These are phyloP conservation scores for Holacanthus passer DNA, from an alignment of 2,113 vertebrate genomes.

Conservation along the genomic window DNA sequence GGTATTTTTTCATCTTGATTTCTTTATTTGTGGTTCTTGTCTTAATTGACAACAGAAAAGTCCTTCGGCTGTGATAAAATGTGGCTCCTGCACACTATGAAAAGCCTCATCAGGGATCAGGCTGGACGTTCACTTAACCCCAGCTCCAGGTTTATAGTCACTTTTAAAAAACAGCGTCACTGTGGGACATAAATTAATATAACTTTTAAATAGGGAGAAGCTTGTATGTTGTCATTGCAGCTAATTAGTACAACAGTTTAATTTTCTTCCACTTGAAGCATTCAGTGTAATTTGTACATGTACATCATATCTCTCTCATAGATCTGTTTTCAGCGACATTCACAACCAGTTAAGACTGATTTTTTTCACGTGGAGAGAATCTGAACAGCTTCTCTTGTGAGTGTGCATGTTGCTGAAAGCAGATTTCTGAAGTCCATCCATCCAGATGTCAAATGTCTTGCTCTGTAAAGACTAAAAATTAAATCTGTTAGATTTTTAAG, in stretches of 20 bases:
- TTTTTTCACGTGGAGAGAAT: neutral
- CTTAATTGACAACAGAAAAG: slow-evolving; percentile 37
- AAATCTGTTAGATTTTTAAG: too few species aligned
- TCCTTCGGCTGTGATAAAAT: slow-evolving; percentile 22
- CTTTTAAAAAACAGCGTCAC: neutral
- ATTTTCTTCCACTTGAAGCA: neutral
- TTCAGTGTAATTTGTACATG: neutral
- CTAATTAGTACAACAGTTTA: neutral
- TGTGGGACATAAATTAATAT: neutral
- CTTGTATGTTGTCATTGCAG: neutral
- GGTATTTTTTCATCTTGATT: neutral
- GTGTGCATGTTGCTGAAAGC: neutral
- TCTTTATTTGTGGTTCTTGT: slow-evolving; percentile 25
- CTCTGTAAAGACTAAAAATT: neutral
- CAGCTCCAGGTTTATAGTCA: neutral
- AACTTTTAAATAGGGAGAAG: neutral
- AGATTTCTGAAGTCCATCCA: neutral
- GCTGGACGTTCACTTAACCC: slow-evolving; percentile 2
- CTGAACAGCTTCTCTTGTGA: too few species aligned
- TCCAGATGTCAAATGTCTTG: neutral
- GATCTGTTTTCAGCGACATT: neutral
- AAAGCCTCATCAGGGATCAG: slow-evolving; percentile 10
- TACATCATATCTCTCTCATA: too few species aligned
- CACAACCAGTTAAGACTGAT: neutral
- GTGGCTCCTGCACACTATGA: slow-evolving; percentile 7